These are phyloP conservation scores for Sturnus vulgaris DNA, from an alignment of 2,113 vertebrate species.

Conservation along the genomic window DNA sequence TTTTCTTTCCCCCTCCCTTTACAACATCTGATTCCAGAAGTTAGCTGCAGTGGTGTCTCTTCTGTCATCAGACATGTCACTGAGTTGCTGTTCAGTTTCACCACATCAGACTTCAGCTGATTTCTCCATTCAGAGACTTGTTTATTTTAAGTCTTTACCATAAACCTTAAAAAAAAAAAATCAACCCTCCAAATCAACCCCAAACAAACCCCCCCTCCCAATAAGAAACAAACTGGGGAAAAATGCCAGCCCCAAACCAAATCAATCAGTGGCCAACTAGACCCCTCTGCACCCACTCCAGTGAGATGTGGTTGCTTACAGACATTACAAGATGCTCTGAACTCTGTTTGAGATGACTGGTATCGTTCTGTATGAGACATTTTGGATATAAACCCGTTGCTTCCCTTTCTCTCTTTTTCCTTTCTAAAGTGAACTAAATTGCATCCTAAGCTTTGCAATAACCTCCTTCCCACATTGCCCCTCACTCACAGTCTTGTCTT, in stretches of 20 bases:
- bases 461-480: not conserved
- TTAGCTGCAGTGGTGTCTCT: conserved; percentile 63
- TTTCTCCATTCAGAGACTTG: conserved; percentile 54
- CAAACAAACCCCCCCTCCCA: not conserved
- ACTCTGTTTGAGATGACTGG: conserved; percentile 58
- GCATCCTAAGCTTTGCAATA: not conserved
- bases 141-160: conserved; percentile 68
- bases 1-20: conserved; percentile 7
- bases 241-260: not conserved
- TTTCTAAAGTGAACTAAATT: not conserved
- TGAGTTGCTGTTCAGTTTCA: conserved; percentile 61
- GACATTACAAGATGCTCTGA: conserved; percentile 72
- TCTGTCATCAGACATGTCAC: conserved; percentile 69
- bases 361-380: conserved; percentile 30
- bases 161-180: not conserved
- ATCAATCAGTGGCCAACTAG: not conserved
- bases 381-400: conserved; percentile 31
- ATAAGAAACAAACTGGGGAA: not conserved
- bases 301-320: conserved; percentile 31
- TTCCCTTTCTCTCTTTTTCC: not conserved
- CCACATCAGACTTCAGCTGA: conserved; percentile 62
- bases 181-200: no score
- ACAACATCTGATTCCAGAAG: conserved; percentile 63
- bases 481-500: conserved; percentile 18
- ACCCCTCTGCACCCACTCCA: conserved; percentile 19